A percentile compares a stretch with the other conserved stretches of the same genome.
Conservation (phyloP, 2,113 vertebrate genomes). For the Nothoprocta perdicaria region DNA sequence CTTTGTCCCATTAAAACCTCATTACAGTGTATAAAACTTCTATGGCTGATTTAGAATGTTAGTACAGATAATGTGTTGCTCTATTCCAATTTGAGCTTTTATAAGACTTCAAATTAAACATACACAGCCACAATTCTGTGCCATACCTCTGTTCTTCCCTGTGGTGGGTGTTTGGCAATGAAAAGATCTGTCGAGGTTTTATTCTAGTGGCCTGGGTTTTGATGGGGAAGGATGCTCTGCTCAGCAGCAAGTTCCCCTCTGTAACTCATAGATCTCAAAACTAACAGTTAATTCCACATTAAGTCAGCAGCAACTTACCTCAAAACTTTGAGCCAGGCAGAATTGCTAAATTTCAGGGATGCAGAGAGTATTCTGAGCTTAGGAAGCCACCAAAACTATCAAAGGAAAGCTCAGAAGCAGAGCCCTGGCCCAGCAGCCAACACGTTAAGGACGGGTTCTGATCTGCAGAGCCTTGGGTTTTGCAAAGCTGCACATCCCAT, state of each 20-base stretch:
- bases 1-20: background rate
- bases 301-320: background rate
- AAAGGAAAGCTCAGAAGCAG: background rate
- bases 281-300: background rate
- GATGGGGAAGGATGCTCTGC: background rate
- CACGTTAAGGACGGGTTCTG: background rate
- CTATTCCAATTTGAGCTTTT: background rate
- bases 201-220: background rate
- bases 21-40: background rate
- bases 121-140: background rate
- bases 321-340: background rate
- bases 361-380: accelerated
- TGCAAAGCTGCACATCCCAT: background rate
- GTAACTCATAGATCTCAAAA: background rate
- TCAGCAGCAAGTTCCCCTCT: background rate
- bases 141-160: background rate
- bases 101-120: background rate
- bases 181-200: background rate
- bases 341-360: background rate
- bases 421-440: background rate
- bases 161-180: background rate
- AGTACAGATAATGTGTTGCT: background rate
- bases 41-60: background rate
- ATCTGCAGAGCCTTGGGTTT: background rate
- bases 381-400: background rate